Evolutionary conservation across 2,797 vertebrate species (phyloP).

Genomic region (Falco naumanni): DNA sequence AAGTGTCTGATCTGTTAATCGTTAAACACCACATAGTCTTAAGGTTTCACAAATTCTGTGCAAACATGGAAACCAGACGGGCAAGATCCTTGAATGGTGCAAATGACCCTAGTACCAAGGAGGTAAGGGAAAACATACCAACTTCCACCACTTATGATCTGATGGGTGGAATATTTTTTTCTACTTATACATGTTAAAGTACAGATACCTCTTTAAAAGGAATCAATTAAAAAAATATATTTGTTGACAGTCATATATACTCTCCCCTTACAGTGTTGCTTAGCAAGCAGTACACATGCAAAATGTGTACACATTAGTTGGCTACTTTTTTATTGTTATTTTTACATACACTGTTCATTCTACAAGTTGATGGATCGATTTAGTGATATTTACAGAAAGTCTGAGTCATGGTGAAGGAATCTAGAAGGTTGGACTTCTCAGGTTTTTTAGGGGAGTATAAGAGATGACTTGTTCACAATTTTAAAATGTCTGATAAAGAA

Average conservation of each 20-base stretch:
- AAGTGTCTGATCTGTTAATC: slow-evolving; percentile 21
- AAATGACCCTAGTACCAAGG: neutral
- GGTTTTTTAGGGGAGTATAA: neutral
- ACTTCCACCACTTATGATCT: neutral
- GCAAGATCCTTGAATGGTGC: neutral
- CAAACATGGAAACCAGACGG: neutral
- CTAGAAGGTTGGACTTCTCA: neutral
- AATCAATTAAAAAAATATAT: neutral
- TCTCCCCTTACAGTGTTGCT: neutral
- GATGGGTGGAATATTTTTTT: neutral
- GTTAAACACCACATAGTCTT: neutral
- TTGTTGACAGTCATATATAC: neutral
- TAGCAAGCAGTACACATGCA: neutral
- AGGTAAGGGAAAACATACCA: neutral
- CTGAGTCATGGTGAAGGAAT: neutral
- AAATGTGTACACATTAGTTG: neutral
- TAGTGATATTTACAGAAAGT: neutral
- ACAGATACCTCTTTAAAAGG: neutral
- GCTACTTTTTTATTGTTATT: neutral
- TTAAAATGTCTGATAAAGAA: neutral
- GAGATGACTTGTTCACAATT: neutral
- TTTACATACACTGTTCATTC: neutral
- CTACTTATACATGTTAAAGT: neutral
- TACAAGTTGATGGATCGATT: neutral
- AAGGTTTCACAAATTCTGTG: neutral